Evolutionary conservation across 1,140 invertebrate species (phyloP).

Genomic region (Saccostrea echinata): DNA sequence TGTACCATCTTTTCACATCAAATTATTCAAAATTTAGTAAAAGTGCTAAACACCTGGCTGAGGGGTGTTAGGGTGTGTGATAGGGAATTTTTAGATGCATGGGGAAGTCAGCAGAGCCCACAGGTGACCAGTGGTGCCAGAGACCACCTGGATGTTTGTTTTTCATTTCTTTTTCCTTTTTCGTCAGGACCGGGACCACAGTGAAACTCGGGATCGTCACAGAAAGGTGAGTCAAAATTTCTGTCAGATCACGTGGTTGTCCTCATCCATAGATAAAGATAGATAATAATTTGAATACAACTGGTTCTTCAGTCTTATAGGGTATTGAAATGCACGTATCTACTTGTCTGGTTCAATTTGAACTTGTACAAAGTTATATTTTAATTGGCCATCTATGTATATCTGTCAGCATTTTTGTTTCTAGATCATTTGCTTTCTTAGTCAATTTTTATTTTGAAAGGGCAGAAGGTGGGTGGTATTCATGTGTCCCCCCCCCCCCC

Average conservation of each 20-base stretch:
- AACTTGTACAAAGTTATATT: too few species aligned
- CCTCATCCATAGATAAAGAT: neutral
- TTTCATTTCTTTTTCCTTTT: conserved; percentile 35
- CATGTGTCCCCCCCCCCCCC: too few species aligned
- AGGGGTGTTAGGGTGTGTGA: neutral
- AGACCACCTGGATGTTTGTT: neutral
- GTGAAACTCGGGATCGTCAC: conserved; percentile 44
- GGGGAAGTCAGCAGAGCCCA: neutral
- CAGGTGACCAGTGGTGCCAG: neutral
- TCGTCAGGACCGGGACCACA: conserved; percentile 44
- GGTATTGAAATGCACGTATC: neutral
- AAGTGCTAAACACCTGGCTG: too few species aligned
- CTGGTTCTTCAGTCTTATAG: neutral
- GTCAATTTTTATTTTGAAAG: too few species aligned
- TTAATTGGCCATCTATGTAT: too few species aligned
- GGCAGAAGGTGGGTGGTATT: too few species aligned
- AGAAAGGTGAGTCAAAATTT: conserved; percentile 32
- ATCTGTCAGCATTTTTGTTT: too few species aligned
- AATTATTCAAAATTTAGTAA: too few species aligned
- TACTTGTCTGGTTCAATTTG: too few species aligned
- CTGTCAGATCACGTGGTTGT: neutral
- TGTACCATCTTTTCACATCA: too few species aligned
- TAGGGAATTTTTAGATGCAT: too few species aligned
- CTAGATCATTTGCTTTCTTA: too few species aligned
- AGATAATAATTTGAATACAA: neutral